Conservation (phyloP, 2,888 invertebrate genomes). For the Heliconius hortense region DNA sequence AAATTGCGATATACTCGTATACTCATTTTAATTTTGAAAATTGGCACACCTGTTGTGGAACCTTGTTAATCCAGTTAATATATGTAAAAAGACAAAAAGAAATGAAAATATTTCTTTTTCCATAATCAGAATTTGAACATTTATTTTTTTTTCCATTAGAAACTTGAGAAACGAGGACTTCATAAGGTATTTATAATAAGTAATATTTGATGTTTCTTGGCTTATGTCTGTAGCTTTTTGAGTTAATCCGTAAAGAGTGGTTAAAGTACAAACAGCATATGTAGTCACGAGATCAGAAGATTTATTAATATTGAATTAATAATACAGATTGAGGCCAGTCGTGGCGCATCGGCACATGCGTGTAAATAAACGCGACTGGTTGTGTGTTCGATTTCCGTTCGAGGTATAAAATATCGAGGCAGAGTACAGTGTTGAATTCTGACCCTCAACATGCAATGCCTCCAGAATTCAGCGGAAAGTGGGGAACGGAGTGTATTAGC, state of each 20-base stretch:
- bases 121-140: background rate
- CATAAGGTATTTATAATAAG: background rate
- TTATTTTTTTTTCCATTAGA: background rate
- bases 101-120: too few relatives aligned
- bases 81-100: too few relatives aligned
- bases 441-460: too few relatives aligned
- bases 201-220: background rate
- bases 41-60: background rate
- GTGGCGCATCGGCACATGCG: too few relatives aligned
- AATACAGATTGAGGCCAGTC: too few relatives aligned
- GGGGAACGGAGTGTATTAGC: too few relatives aligned
- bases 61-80: background rate
- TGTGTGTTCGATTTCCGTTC: background rate
- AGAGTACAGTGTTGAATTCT: too few relatives aligned
- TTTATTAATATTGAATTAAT: background rate
- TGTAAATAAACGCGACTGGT: background rate
- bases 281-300: background rate
- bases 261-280: background rate
- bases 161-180: background rate
- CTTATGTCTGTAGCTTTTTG: background rate
- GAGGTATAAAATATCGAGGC: too few relatives aligned
- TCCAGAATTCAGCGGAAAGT: too few relatives aligned
- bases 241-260: constrained; percentile 6
- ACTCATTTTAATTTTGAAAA: background rate
- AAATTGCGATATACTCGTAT: too few relatives aligned